Conservation (phyloP, 2,113 vertebrate species). For the Pelmatolapia mariae region DNA sequence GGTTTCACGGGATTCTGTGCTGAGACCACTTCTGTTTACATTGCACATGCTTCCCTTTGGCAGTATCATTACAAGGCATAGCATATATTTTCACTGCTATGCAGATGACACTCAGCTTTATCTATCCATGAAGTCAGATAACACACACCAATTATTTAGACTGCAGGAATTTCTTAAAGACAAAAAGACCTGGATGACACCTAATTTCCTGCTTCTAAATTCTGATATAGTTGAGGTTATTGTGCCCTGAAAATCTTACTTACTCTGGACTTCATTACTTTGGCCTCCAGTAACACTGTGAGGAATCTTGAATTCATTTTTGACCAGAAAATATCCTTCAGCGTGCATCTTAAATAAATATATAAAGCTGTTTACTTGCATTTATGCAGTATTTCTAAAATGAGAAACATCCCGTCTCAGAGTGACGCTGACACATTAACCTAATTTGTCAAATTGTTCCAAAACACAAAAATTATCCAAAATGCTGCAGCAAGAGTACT, state of each 20-base stretch:
- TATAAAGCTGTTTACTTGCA: neutral
- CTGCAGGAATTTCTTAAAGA: neutral
- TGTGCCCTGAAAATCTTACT: neutral
- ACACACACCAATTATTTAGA: neutral
- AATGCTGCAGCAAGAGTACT: neutral
- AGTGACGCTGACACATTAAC: neutral
- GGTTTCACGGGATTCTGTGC: neutral
- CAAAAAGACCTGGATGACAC: neutral
- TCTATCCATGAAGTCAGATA: neutral
- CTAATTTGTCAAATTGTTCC: neutral
- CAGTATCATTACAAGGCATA: neutral
- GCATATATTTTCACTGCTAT: neutral
- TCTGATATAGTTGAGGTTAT: neutral
- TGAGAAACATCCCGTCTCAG: fast-evolving
- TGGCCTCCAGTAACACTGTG: neutral
- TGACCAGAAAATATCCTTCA: neutral
- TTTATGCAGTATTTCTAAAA: neutral
- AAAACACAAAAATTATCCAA: fast-evolving
- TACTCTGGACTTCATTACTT: neutral
- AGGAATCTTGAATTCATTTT: neutral
- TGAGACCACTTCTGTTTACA: neutral
- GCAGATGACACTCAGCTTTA: neutral
- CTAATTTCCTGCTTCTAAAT: neutral
- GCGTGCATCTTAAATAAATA: neutral
- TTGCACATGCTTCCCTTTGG: neutral